These are phyloP conservation scores for Diplazon laetatorius DNA, from an alignment of 2,888 invertebrate species.

Conservation along the genomic window DNA sequence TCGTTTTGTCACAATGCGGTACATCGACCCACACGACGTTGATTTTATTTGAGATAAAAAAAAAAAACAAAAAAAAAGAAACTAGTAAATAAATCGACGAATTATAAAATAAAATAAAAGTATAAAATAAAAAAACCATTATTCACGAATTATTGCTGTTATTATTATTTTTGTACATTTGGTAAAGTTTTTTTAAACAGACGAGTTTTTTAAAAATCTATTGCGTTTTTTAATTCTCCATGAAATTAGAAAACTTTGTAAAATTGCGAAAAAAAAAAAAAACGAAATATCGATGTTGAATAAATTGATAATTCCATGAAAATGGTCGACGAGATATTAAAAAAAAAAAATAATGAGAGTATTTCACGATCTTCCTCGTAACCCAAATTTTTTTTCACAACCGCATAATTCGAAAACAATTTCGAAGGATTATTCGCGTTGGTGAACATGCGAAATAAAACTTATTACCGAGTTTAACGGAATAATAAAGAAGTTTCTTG, in stretches of 20 bases:
- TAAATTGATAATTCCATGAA: not conserved
- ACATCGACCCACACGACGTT: constrained; percentile 11
- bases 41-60: constrained; percentile 12
- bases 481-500: constrained; percentile 54
- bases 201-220: not conserved
- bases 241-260: no score
- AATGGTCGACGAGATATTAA: not conserved
- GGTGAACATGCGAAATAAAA: constrained; percentile 41
- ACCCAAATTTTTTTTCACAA: constrained; percentile 25
- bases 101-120: not conserved
- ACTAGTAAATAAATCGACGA: no score
- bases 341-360: not conserved
- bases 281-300: not conserved
- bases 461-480: constrained; percentile 45
- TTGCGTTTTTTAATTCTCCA: not conserved
- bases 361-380: constrained; percentile 4
- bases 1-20: not conserved
- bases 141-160: not conserved
- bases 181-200: no score
- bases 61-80: not conserved
- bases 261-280: not conserved
- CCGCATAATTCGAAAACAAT: constrained; percentile 17
- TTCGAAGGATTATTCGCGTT: constrained; percentile 46
- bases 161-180: no score
- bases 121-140: not conserved